Conservation (phyloP, 2,888 invertebrate species). For the Dasysyrphus albostriatus region DNA sequence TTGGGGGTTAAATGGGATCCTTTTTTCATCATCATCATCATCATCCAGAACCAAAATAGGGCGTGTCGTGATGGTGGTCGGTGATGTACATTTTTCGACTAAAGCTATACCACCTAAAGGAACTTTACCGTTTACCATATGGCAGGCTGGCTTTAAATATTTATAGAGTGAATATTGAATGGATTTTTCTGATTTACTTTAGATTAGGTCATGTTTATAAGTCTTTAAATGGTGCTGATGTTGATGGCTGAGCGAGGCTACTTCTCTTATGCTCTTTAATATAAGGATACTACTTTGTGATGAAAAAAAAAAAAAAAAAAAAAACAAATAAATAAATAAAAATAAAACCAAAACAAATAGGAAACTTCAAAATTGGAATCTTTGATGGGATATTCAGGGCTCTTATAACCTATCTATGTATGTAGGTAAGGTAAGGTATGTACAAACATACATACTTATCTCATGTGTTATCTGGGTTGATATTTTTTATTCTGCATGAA, state of each 20-base stretch:
- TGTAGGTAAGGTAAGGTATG: background rate
- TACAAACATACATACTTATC: background rate
- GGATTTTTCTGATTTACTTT: constrained; percentile 73
- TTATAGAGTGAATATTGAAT: constrained; percentile 71
- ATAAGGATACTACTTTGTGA: constrained; percentile 2
- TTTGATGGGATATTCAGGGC: constrained; percentile 6
- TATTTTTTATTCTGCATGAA: background rate
- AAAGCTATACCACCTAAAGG: background rate
- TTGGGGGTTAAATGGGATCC: constrained; percentile 56
- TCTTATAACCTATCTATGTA: background rate
- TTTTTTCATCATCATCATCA: constrained; percentile 39
- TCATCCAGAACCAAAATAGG: constrained; percentile 61
- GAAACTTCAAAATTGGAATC: constrained; percentile 67
- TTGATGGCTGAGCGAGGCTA: background rate
- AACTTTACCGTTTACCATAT: constrained; percentile 57
- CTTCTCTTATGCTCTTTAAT: background rate
- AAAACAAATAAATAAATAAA: constrained; percentile 29
- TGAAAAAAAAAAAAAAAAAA: background rate
- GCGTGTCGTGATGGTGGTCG: constrained; percentile 66
- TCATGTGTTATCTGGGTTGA: constrained; percentile 1
- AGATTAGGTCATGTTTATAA: constrained; percentile 75
- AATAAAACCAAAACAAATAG: constrained; percentile 42
- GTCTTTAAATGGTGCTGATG: constrained; percentile 53
- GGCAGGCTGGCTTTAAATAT: constrained; percentile 68
- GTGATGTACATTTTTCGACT: background rate